These are phyloP conservation scores for Lordiphosa clarofinis DNA, from an alignment of 1,140 invertebrate species.

Conservation along the genomic window DNA sequence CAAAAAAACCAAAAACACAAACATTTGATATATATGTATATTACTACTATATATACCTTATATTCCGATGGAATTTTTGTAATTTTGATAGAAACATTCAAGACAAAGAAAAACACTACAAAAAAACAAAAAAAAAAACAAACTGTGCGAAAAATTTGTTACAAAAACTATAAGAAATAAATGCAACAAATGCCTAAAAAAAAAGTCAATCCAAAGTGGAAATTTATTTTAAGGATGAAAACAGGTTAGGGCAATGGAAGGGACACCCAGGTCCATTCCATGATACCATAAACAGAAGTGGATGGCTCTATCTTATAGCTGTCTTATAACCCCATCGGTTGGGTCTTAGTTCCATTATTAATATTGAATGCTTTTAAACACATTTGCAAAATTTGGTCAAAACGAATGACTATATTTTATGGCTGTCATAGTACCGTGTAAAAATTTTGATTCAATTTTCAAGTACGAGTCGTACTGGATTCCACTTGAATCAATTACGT, in stretches of 20 bases:
- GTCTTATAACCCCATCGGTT: too few species aligned
- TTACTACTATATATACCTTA: slow-evolving; percentile 62
- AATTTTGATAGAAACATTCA: slow-evolving; percentile 77
- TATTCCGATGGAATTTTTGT: slow-evolving; percentile 73
- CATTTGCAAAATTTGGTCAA: too few species aligned
- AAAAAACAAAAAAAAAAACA: slow-evolving; percentile 18
- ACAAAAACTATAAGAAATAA: slow-evolving; percentile 58
- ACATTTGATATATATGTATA: slow-evolving; percentile 69
- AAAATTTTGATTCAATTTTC: too few species aligned
- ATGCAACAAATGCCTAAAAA: slow-evolving; percentile 60
- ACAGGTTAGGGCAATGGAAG: neutral
- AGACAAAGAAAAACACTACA: slow-evolving; percentile 42
- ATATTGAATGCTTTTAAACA: too few species aligned
- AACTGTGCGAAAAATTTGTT: slow-evolving; percentile 48
- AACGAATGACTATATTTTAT: too few species aligned
- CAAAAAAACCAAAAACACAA: slow-evolving; percentile 24
- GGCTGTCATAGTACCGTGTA: too few species aligned
- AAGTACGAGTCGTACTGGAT: too few species aligned
- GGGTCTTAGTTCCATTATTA: too few species aligned
- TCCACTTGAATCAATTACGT: too few species aligned
- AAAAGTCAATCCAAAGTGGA: neutral
- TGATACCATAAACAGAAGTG: too few species aligned
- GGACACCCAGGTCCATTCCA: too few species aligned
- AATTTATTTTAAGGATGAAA: neutral
- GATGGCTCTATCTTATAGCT: too few species aligned